Base-by-base conservation (phyloP, 2,888 invertebrate genomes). In the Petrolisthes manimaculis region DNA sequence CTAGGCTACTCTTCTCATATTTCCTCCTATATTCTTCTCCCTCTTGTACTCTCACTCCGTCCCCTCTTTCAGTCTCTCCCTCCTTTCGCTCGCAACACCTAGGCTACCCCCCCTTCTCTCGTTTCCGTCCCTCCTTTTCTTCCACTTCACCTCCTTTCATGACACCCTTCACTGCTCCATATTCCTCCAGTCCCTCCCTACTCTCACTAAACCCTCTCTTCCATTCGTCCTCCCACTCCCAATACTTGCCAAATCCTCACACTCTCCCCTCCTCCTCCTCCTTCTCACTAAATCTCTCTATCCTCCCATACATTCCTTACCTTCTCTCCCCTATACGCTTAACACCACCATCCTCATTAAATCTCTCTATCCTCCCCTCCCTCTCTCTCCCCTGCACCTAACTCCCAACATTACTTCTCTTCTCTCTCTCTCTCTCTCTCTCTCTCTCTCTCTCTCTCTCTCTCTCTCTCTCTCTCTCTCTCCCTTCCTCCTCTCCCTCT, bases 381-480 rank as follows among this genome's bases (percentile, higher is more conserved):
- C 77, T 77, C 14, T 6, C 37, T 24, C 37, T 77, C 9, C 51
- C 37, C 14, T 12, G 1, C 37, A 8, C 37, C 14, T 77, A 6
- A 21, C 77, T 37, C 12, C 51, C 6, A 37, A 6, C 51, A 1
- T 77, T 51, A 14, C 77, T 77, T 14, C 51, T 51, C 37, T 14
- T 37, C 37, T 37, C 37, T 12, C 77, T 37, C 24, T 24, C 77
- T 37, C 77, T 77, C 77, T 5, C 77, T 77, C 77, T 77, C 5
- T 77, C 37, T 37, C 77, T 6, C 51, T 77, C 75, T 75, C 75
- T 75, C 79, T 75, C 75, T 75, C 75, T 75, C 75, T 75, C 75
- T 75, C 75, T 75, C 75, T 75, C 37, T 24, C 37, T 75, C 75
- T 14, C 14, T 61, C 74, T 21, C 74, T n/a, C 5, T n/a, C 74